These are phyloP conservation scores for Urocynchramus pylzowi DNA, from an alignment of 2,113 vertebrate species.

Conservation along the genomic window DNA sequence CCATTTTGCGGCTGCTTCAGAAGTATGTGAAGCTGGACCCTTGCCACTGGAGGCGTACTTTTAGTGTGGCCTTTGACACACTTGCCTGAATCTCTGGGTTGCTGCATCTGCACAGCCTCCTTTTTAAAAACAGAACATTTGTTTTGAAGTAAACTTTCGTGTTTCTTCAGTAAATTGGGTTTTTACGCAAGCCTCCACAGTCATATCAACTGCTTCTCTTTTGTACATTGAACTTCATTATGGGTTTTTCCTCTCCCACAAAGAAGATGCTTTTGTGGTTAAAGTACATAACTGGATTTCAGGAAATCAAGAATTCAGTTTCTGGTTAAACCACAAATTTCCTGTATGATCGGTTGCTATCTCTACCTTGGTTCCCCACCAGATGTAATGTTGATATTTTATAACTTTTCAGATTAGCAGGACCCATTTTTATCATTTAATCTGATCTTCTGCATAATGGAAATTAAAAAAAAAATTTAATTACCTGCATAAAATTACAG, in stretches of 20 bases:
- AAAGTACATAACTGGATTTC: conserved; percentile 11
- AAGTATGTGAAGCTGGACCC: background rate
- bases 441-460: background rate
- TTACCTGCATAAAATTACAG: background rate
- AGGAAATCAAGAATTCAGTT: conserved; percentile 51
- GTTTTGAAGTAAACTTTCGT: background rate
- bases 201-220: background rate
- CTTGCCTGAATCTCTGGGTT: background rate
- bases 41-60: background rate
- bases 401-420: background rate
- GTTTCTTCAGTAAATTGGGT: background rate
- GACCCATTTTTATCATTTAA: background rate
- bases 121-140: background rate
- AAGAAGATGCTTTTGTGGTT: conserved; percentile 35
- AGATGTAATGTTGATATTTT: background rate
- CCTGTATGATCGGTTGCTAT: background rate
- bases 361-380: background rate
- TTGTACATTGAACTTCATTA: background rate
- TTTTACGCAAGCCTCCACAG: background rate
- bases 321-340: conserved; percentile 50
- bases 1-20: background rate
- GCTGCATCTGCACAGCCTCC: background rate
- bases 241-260: background rate
- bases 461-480: background rate
- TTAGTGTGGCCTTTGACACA: too few species aligned